Conservation (phyloP, 2,888 invertebrate species). For the Entomobrya proxima region DNA sequence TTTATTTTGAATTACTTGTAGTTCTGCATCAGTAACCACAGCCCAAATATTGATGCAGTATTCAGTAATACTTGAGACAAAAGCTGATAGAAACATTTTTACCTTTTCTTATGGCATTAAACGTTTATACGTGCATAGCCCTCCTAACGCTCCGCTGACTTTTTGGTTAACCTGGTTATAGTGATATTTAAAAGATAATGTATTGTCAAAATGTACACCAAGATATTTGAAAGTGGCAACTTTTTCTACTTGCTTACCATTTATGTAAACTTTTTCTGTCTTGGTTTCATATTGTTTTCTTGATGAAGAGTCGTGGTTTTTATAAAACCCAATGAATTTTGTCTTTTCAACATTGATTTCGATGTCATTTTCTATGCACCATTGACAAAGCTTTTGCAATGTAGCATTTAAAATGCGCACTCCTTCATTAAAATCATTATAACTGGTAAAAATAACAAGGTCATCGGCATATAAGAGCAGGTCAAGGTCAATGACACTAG, state of each 20-base stretch:
- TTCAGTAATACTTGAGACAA: neutral
- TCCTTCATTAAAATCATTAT: neutral
- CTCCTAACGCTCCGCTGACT: neutral
- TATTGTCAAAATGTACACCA: neutral
- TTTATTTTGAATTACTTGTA: neutral
- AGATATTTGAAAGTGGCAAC: neutral
- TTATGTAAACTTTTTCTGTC: neutral
- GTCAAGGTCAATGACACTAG: neutral
- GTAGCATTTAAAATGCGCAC: neutral
- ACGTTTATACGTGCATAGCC: neutral
- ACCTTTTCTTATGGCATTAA: neutral
- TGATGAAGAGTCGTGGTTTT: neutral
- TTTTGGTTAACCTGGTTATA: neutral
- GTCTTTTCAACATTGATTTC: slow-evolving; percentile 18
- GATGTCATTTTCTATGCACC: neutral
- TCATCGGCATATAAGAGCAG: slow-evolving; percentile 27
- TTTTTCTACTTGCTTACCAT: neutral
- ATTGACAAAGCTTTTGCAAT: neutral
- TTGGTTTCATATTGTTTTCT: neutral
- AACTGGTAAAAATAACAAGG: neutral
- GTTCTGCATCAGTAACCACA: neutral
- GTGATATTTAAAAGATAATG: neutral
- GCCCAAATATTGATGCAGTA: slow-evolving; percentile 27
- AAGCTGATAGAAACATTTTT: slow-evolving; percentile 15
- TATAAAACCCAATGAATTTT: slow-evolving; percentile 36